Percentiles rank a stretch among this genome's conserved stretches.
These are phyloP conservation scores for Semaprochilodus insignis DNA, from an alignment of 2,797 vertebrate species.

Conservation along the genomic window DNA sequence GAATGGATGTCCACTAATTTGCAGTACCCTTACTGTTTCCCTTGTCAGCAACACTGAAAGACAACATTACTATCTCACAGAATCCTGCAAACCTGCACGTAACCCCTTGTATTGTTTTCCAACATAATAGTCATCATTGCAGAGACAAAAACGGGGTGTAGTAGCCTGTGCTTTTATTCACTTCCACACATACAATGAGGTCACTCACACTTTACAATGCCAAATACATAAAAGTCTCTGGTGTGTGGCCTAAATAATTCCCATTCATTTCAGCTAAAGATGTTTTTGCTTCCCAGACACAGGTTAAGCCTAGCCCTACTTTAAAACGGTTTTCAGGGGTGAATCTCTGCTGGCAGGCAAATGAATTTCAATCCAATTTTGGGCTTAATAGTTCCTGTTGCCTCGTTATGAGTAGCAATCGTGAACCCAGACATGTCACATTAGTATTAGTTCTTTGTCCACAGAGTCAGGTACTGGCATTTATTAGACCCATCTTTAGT, in stretches of 20 bases:
- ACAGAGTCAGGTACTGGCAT: constrained; percentile 16
- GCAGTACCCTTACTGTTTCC: not conserved
- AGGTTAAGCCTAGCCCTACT: not conserved
- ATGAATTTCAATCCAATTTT: not conserved
- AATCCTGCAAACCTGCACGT: constrained; percentile 7
- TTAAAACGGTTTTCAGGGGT: not conserved
- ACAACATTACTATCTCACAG: not conserved
- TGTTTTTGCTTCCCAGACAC: not conserved
- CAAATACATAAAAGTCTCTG: constrained; percentile 11
- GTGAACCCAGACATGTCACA: not conserved
- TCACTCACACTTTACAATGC: constrained; percentile 1
- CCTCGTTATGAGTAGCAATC: not conserved
- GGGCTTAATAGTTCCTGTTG: not conserved
- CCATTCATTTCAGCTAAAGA: not conserved
- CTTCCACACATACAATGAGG: constrained; percentile 26
- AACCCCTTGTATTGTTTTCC: constrained; percentile 32
- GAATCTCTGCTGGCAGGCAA: not conserved
- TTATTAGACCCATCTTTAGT: constrained; percentile 6
- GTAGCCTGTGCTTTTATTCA: constrained; percentile 1
- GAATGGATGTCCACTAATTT: not conserved
- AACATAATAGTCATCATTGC: constrained; percentile 18
- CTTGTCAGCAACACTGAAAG: not conserved
- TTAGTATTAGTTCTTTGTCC: not conserved
- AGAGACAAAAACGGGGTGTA: constrained; percentile 2
- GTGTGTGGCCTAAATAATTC: not conserved